Conservation (phyloP, 2,888 invertebrate genomes). For the Torymus auratus region DNA sequence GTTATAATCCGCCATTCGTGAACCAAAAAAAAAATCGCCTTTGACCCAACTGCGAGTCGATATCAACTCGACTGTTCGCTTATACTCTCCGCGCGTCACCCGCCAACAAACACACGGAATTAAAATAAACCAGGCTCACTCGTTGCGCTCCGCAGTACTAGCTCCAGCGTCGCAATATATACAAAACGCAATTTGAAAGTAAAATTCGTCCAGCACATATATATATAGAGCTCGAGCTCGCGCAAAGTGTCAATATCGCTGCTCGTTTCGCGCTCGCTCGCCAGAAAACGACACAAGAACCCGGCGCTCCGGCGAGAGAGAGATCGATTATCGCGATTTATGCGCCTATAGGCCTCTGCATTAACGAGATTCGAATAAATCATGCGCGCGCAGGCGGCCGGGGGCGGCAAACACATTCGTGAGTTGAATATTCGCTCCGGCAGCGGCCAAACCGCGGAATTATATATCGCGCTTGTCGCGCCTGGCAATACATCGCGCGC, state of each 20-base stretch:
- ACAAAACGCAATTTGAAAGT: constrained; percentile 37
- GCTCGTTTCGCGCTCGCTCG: not conserved
- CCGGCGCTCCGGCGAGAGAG: not conserved
- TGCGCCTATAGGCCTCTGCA: constrained; percentile 28
- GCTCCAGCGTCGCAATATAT: too few species aligned
- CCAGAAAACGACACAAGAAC: constrained; percentile 19
- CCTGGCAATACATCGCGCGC: not conserved
- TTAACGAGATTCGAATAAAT: constrained; percentile 60
- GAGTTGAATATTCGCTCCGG: constrained; percentile 42
- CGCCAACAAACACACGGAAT: not conserved
- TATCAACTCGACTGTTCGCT: too few species aligned
- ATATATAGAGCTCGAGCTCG: not conserved
- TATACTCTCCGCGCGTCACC: not conserved
- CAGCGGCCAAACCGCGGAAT: constrained; percentile 55
- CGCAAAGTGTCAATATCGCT: constrained; percentile 28
- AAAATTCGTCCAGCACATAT: constrained; percentile 7
- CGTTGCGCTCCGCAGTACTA: not conserved
- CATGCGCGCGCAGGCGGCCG: constrained; percentile 26
- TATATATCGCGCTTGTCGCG: constrained; percentile 57
- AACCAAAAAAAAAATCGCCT: too few species aligned
- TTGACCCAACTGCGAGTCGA: too few species aligned
- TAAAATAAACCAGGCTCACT: constrained; percentile 6
- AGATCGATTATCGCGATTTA: constrained; percentile 60
- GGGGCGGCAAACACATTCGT: constrained; percentile 29
- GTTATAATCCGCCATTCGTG: too few species aligned